These are phyloP conservation scores for Percopsis transmontana DNA, from an alignment of 2,113 vertebrate species.

Conservation along the genomic window DNA sequence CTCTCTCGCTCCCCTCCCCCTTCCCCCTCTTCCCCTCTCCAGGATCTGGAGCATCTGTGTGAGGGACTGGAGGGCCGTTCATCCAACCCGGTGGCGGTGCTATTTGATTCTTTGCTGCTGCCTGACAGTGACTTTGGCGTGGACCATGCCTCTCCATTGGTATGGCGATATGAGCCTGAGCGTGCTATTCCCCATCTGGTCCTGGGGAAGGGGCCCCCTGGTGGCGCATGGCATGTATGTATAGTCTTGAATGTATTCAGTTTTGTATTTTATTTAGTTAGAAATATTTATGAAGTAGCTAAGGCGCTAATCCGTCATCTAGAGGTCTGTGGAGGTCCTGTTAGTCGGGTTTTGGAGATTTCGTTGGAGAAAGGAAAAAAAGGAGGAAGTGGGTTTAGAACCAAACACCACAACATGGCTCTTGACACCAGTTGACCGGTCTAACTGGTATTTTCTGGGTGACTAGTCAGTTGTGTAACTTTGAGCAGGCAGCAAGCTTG, in stretches of 20 bases:
- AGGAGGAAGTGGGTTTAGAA: too few species aligned
- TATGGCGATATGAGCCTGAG: conserved; percentile 74
- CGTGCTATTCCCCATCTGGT: conserved; percentile 76
- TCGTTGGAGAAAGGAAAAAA: too few species aligned
- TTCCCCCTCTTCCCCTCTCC: not conserved
- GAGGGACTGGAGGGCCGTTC: conserved; percentile 82
- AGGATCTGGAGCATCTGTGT: conserved; percentile 82
- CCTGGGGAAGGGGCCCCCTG: conserved; percentile 79
- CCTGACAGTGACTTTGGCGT: conserved; percentile 79
- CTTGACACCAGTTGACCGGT: too few species aligned
- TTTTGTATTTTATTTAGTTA: not conserved
- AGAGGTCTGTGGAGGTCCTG: too few species aligned
- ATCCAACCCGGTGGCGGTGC: conserved; percentile 80
- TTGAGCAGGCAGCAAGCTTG: too few species aligned
- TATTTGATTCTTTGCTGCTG: conserved; percentile 81
- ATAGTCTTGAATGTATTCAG: not conserved
- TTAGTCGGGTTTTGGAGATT: too few species aligned
- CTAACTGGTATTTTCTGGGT: not conserved
- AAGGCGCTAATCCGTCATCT: too few species aligned
- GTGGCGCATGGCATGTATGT: conserved; percentile 83
- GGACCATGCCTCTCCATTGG: conserved; percentile 72
- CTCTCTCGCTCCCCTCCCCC: not conserved
- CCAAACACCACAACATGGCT: too few species aligned
- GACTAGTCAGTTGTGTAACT: too few species aligned
- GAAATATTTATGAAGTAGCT: too few species aligned